These are phyloP conservation scores for Elgonia sp. DNA, from an alignment of 2,888 invertebrate genomes.

Conservation along the genomic window DNA sequence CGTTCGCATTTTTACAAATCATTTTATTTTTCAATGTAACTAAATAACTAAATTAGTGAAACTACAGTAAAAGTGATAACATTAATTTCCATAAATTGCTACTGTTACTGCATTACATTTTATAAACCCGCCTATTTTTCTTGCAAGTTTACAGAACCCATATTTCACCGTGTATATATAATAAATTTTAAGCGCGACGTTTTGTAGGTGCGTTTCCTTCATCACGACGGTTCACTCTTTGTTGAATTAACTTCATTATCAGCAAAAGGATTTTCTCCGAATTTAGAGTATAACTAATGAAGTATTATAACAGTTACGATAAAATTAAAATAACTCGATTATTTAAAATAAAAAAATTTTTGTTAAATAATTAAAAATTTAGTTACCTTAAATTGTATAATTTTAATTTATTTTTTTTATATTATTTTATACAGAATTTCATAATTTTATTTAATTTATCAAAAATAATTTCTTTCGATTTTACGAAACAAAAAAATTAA, in stretches of 20 bases:
- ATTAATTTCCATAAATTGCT: not conserved
- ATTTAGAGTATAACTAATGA: slow-evolving; percentile 23
- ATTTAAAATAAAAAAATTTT: not conserved
- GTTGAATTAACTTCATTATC: slow-evolving; percentile 36
- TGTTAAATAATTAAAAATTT: not conserved
- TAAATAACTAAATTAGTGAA: not conserved
- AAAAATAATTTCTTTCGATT: no score
- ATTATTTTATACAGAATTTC: no score
- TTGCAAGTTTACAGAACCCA: slow-evolving; percentile 22
- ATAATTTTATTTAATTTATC: no score
- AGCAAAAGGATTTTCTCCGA: slow-evolving; percentile 7
- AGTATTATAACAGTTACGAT: not conserved
- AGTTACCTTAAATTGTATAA: not conserved
- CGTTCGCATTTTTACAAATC: not conserved
- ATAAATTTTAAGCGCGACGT: slow-evolving; percentile 26
- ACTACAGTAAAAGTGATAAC: not conserved
- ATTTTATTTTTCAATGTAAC: no score
- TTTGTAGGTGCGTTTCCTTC: slow-evolving; percentile 22
- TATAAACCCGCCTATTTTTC: slow-evolving; percentile 13
- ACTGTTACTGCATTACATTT: not conserved
- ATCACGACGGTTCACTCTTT: slow-evolving; percentile 12
- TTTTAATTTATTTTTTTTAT: not conserved
- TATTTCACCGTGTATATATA: slow-evolving; percentile 13
- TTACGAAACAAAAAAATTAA: no score
- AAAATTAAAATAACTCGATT: not conserved